These are phyloP conservation scores for Spodoptera exigua DNA, from an alignment of 2,888 invertebrate genomes.

Conservation along the genomic window DNA sequence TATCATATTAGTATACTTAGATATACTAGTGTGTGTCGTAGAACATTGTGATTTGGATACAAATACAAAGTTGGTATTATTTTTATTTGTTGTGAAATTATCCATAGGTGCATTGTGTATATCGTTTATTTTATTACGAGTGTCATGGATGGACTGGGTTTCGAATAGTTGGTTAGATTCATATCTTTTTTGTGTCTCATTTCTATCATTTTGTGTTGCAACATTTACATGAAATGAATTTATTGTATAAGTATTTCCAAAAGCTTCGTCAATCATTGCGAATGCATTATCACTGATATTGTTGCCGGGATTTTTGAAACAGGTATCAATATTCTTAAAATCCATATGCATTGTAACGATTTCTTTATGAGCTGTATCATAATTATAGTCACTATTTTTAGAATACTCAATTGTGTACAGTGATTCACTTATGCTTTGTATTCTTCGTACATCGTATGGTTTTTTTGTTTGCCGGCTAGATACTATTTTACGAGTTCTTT, in stretches of 20 bases:
- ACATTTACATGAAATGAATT: constrained; percentile 3
- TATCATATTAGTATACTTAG: constrained; percentile 6
- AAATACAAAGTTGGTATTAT: constrained; percentile 55
- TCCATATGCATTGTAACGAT: background rate
- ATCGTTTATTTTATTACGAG: constrained; percentile 39
- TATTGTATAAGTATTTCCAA: constrained; percentile 42
- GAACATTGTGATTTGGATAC: constrained; percentile 55
- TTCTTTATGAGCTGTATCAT: background rate
- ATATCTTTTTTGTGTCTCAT: background rate
- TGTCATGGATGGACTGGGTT: constrained; percentile 10
- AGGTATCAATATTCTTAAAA: background rate
- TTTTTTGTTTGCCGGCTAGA: constrained; percentile 21
- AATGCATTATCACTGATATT: background rate
- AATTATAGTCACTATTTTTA: constrained; percentile 33
- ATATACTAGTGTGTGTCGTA: constrained; percentile 3
- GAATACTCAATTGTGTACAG: constrained; percentile 65
- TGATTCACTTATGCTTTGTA: constrained; percentile 47
- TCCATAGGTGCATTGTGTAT: constrained; percentile 6
- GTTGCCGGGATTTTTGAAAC: background rate
- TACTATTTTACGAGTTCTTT: constrained; percentile 21
- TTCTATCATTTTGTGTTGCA: background rate
- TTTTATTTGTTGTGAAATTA: constrained; percentile 7
- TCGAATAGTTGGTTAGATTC: constrained; percentile 1
- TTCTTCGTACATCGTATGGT: constrained; percentile 14
- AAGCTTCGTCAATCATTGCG: constrained; percentile 1